Base-by-base conservation (phyloP, 2,888 invertebrate genomes). In the Calameuta pallipes region DNA sequence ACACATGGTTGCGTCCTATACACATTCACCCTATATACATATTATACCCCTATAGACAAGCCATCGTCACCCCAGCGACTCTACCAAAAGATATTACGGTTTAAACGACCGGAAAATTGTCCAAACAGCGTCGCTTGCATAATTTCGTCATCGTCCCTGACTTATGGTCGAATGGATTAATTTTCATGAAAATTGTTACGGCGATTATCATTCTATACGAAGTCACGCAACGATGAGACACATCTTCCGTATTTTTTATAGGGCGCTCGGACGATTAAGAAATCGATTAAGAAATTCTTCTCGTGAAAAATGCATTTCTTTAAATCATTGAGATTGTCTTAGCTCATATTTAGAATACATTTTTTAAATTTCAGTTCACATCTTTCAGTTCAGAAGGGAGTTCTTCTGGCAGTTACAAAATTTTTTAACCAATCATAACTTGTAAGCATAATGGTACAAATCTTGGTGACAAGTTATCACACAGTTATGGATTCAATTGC, bases 81-180 rank as follows among this genome's bases (percentile, higher is more conserved):
- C 78, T 78, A 77, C 81, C 82, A 83, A 83, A 86, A 86, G 86
- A 87, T 85, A 88, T 89, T 87, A 86, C 83, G 84, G 86, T 84
- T 88, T 86, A 89, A 90, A 87, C 87, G 87, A 82, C 86, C 83
- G 89, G 89, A 89, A 90, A 90, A 90, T 90, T 89, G 88, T 88
- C 86, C 87, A 89, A 89, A 89, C 87, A 86, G 80, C 85, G 86
- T 82, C 84, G 86, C 79, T n/a, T 76, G 86, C 85, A 87, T 88
- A 88, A 87, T 86, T 86, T 84, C 82, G 84, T 78, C 76, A 68
- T 78, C 73, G 70, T 75, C 69, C 75, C 56, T 85, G 86, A 86
- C 84, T 86, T 83, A 84, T 78, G 78, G 75, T 33, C 75, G 73
- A 15, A 70, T 33, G n/a, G 71, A 71, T 71, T 71, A 71, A 71